A percentile compares a stretch with the other conserved stretches of the same genome.
phyloP scores from a whole-genome alignment of 1,140 invertebrate genomes.

The Gonatopus flavifemur region DNA sequence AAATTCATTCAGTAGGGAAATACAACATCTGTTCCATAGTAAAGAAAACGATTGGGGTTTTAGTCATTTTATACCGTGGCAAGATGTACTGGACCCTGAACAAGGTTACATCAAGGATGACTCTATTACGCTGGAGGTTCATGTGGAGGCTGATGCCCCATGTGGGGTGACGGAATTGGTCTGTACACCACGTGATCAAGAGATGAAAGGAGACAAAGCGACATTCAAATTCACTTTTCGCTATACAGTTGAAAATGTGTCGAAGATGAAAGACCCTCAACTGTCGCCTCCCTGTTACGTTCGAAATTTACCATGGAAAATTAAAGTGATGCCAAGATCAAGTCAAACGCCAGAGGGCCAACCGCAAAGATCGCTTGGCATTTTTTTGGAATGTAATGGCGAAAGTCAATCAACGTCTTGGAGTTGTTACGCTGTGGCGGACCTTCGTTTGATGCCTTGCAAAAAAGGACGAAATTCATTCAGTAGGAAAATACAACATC shows the following conservation, averaged over 20 bases:
- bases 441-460: slow-evolving; percentile 80
- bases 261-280: slow-evolving; percentile 83
- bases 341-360: slow-evolving; percentile 70
- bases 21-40: background rate
- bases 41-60: background rate
- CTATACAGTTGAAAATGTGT: slow-evolving; percentile 84
- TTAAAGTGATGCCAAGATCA: slow-evolving; percentile 94
- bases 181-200: slow-evolving; percentile 58
- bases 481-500: background rate
- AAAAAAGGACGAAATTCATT: slow-evolving; percentile 75
- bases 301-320: slow-evolving; percentile 95
- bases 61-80: background rate
- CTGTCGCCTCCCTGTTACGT: slow-evolving; percentile 90
- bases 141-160: background rate
- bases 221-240: slow-evolving; percentile 90
- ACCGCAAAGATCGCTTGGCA: slow-evolving; percentile 77
- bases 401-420: slow-evolving; percentile 92
- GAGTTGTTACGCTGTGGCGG: slow-evolving; percentile 95
- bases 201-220: slow-evolving; percentile 77
- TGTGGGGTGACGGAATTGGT: slow-evolving; percentile 50
- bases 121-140: background rate
- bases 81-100: background rate
- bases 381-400: slow-evolving; percentile 87
- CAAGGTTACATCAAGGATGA: background rate
- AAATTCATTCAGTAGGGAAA: slow-evolving; percentile 54